Evolutionary conservation across 2,888 invertebrate species (phyloP).

Genomic region (Rapana venosa): DNA sequence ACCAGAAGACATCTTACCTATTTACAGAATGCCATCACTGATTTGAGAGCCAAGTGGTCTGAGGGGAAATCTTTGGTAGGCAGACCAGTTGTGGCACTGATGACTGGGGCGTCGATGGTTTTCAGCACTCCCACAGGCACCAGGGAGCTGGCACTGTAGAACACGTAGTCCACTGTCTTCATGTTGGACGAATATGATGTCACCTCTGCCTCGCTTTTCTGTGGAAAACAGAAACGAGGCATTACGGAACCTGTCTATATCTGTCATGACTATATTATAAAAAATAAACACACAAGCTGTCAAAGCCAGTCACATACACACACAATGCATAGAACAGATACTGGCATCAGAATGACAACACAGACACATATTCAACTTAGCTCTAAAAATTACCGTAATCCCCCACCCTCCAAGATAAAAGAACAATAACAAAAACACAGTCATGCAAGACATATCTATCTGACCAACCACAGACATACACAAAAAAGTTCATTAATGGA

Average conservation of each 20-base stretch:
- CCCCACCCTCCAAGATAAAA: too few relatives aligned
- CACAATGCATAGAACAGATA: too few relatives aligned
- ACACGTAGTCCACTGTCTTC: conserved; percentile 72
- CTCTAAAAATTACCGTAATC: too few relatives aligned
- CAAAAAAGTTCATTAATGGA: too few relatives aligned
- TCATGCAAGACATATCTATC: too few relatives aligned
- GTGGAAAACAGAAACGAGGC: conserved; percentile 34
- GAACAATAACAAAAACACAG: too few relatives aligned
- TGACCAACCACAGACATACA: too few relatives aligned
- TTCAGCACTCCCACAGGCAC: conserved; percentile 68
- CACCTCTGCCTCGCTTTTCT: conserved; percentile 72
- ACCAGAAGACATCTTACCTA: conserved; percentile 26
- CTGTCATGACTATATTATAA: neutral
- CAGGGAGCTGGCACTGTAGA: conserved; percentile 68
- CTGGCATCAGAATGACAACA: too few relatives aligned
- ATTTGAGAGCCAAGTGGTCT: conserved; percentile 76
- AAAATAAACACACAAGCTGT: too few relatives aligned
- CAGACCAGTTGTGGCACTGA: conserved; percentile 64
- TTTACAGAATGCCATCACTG: conserved; percentile 50
- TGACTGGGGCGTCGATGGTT: conserved; percentile 56
- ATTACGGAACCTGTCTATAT: neutral
- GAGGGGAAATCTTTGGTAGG: conserved; percentile 74
- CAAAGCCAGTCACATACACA: too few relatives aligned
- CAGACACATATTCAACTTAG: too few relatives aligned
- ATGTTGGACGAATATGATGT: conserved; percentile 64